Conservation (phyloP, 2,888 invertebrate species). For the Drosophila kokeensis region DNA sequence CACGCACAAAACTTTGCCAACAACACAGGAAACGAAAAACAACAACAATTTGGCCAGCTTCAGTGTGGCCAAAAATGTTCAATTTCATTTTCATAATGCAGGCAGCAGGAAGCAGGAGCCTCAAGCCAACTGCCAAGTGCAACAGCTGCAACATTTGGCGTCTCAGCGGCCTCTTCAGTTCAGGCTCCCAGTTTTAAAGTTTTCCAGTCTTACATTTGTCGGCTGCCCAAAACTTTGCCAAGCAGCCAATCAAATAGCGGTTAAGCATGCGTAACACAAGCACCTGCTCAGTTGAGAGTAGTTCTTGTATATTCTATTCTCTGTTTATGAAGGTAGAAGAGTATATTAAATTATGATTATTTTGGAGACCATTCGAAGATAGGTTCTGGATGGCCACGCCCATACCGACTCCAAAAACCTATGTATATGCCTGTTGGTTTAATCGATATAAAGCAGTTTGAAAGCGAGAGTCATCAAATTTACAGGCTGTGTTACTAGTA, state of each 20-base stretch:
- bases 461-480: too few species aligned
- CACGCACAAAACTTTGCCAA: slow-evolving; percentile 76
- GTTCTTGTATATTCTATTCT: not conserved
- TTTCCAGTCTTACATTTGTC: slow-evolving; percentile 42
- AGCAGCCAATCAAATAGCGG: slow-evolving; percentile 72
- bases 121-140: not conserved
- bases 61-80: slow-evolving; percentile 55
- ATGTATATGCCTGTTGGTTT: too few species aligned
- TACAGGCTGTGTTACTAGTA: too few species aligned
- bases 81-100: slow-evolving; percentile 48
- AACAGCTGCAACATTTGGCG: slow-evolving; percentile 23
- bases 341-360: not conserved
- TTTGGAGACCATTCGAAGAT: not conserved
- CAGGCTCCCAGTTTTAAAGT: not conserved
- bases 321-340: not conserved
- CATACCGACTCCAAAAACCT: too few species aligned
- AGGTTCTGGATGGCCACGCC: too few species aligned
- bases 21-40: slow-evolving; percentile 37
- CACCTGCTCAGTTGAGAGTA: slow-evolving; percentile 16
- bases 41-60: slow-evolving; percentile 44
- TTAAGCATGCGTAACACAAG: slow-evolving; percentile 59
- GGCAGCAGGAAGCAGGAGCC: slow-evolving; percentile 2
- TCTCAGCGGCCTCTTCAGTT: slow-evolving; percentile 29
- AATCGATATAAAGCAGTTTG: too few species aligned
- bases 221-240: slow-evolving; percentile 47